Evolutionary conservation across 1,140 invertebrate species (phyloP), one percentile per base, ranked within the genome.

Genomic region (Stegodyphus dumicola): DNA sequence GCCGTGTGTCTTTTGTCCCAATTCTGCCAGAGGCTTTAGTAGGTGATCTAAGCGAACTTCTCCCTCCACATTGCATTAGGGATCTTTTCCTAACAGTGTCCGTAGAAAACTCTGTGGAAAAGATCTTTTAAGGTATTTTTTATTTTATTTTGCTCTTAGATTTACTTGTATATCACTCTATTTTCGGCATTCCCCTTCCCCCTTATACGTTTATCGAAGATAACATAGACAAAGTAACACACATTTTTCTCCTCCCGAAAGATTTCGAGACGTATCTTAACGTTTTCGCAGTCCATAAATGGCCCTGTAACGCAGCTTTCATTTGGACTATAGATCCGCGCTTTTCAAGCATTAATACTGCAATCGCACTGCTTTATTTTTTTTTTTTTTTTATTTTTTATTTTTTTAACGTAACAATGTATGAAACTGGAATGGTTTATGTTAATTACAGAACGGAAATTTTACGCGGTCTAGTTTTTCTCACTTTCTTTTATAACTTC

Each of bases 1-100:
- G 48, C 70, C 78, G 64, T 60, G 71, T 83, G 65, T 49, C 76
- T 75, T 75, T 83, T 83, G 73, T 85, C 81, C 81, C 71, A 67
- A 67, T 84, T 84, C 81, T 77, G 81, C 81, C 73, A 67, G 74
- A 60, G 66, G 81, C 73, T 66, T n/a, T 60, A 53, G 54, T 74
- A 75, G 66, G 80, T 83, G 80, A 83, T 75, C 80, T 74, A 75
- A 54, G 71, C 11, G 70, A 83, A 75, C 71, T 81, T 18, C 69
- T 65, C 67, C 70, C 69, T 48, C 49, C 56, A 49, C 52, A 49
- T 70, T 67, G 81, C 81, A 76, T 85, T 84, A 84, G 73, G 56
- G 11, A 10, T 83, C 66, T 77, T 81, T 85, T 75, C 18, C n/a
- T 75, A 49, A 33, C 70, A 70, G 33, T 33, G 17, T 70, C 66